A percentile compares a stretch with the other conserved stretches of the same genome.
Conservation (phyloP, 2,888 invertebrate species). For the Disparrhopalites patrizii region DNA sequence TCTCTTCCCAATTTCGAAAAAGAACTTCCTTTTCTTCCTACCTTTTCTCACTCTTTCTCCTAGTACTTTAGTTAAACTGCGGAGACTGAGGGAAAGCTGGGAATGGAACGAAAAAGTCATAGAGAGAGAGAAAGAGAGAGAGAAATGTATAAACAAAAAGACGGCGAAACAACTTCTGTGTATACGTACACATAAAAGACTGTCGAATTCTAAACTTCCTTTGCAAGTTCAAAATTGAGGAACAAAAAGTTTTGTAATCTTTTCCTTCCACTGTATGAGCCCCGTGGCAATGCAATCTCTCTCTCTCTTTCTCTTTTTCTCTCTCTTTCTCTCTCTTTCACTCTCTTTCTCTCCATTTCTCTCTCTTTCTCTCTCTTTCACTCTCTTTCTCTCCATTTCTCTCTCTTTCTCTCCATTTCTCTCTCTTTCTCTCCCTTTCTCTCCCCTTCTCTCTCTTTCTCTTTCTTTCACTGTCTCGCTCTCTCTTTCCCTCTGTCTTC, state of each 20-base stretch:
- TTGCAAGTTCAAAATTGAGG: conserved; percentile 5
- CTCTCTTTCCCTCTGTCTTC: not conserved
- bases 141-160: no score
- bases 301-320: not conserved
- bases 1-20: no score
- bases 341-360: not conserved
- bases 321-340: not conserved
- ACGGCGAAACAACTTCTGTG: no score
- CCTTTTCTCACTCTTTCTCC: not conserved
- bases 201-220: no score
- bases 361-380: not conserved
- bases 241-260: conserved; percentile 16
- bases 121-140: no score
- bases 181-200: no score
- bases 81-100: not conserved
- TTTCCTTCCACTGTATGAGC: no score
- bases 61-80: not conserved
- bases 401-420: not conserved
- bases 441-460: not conserved
- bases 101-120: no score
- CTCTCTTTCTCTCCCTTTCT: not conserved
- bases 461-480: not conserved
- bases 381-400: not conserved
- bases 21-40: no score
- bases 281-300: no score